phyloP scores from a whole-genome alignment of 2,797 vertebrate species.

The Remorina albescens region DNA sequence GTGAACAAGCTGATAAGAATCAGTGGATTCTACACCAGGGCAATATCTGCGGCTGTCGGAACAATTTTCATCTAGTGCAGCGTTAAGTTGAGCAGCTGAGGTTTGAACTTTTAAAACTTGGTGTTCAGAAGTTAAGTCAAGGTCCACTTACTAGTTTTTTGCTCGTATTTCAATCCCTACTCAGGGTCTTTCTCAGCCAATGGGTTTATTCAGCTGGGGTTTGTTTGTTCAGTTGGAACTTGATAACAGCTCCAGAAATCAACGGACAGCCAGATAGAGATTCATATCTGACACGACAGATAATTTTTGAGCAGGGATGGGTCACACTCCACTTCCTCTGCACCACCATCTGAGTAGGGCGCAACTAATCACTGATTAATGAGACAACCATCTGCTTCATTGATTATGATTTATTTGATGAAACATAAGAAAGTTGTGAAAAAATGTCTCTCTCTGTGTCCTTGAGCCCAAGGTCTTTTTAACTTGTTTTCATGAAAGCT shows the following conservation, averaged over 20 bases:
- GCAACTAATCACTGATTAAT: background rate
- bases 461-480: no score
- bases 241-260: background rate
- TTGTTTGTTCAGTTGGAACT: background rate
- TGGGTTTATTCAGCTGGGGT: background rate
- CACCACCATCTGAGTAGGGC: background rate
- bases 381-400: background rate
- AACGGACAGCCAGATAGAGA: background rate
- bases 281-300: background rate
- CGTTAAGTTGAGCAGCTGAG: background rate
- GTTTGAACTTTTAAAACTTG: background rate
- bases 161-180: constrained; percentile 10
- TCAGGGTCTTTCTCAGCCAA: background rate
- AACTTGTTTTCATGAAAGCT: no score
- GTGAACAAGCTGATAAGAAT: constrained; percentile 19
- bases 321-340: background rate
- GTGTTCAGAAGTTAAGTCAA: background rate
- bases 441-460: no score
- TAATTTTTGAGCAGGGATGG: background rate
- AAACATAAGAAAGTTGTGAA: background rate
- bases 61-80: background rate
- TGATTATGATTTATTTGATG: background rate
- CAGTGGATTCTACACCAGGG: background rate
- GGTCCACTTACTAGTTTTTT: background rate
- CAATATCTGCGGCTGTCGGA: background rate